phyloP scores from a whole-genome alignment of 2,113 vertebrate genomes.

The Gallinago media region DNA sequence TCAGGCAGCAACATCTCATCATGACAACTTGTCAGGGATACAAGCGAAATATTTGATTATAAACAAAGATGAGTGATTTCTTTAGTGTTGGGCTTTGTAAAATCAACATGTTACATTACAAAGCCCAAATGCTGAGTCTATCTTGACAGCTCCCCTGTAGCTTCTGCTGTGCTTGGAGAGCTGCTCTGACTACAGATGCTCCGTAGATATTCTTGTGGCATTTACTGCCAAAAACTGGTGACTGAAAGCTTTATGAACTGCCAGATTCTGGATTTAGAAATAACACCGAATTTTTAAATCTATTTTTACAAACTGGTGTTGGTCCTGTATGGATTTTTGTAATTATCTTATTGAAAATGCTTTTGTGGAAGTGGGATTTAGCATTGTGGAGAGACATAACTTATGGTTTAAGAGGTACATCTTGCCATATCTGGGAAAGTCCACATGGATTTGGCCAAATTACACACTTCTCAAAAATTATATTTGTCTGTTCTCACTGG shows the following conservation, averaged over 20 bases:
- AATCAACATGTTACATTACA: slow-evolving; percentile 1
- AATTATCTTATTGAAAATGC: background rate
- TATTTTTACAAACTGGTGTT: background rate
- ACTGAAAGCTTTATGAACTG: background rate
- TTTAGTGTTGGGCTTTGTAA: background rate
- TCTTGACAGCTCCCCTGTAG: slow-evolving; percentile 32
- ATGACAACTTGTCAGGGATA: background rate
- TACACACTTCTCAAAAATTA: background rate
- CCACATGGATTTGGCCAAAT: background rate
- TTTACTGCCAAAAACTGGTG: background rate
- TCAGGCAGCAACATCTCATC: background rate
- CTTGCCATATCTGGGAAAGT: background rate
- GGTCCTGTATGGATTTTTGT: background rate
- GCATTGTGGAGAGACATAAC: background rate
- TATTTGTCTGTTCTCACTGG: background rate
- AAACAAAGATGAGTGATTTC: slow-evolving; percentile 10
- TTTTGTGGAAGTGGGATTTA: background rate
- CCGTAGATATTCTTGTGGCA: background rate
- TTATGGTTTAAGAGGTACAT: background rate
- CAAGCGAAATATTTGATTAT: slow-evolving; percentile 22
- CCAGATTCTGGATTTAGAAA: background rate
- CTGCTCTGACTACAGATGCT: background rate
- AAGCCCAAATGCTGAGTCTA: background rate
- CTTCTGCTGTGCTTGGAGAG: background rate
- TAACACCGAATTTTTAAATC: background rate